These are phyloP conservation scores for Pandion haliaetus DNA, from an alignment of 2,113 vertebrate species.

Conservation along the genomic window DNA sequence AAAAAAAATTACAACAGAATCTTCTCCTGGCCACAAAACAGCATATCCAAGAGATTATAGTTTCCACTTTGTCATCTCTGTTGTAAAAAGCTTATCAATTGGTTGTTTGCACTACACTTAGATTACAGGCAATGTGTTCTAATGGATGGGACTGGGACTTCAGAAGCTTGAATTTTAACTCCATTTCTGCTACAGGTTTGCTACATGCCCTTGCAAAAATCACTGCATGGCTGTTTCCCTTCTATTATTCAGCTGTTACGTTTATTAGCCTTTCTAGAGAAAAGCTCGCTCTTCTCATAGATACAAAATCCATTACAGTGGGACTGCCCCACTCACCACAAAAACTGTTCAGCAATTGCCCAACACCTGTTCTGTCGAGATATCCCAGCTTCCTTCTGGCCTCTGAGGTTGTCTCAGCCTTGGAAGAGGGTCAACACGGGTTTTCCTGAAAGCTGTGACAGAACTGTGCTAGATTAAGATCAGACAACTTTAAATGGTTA, in stretches of 20 bases:
- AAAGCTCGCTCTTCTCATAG: neutral
- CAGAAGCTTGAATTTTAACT: constrained; percentile 11
- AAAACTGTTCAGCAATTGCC: neutral
- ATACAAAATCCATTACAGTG: neutral
- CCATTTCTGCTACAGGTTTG: neutral
- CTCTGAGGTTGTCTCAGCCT: neutral
- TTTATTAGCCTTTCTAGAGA: neutral
- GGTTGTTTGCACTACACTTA: neutral
- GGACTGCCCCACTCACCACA: neutral
- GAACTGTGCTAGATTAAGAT: neutral
- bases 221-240: neutral
- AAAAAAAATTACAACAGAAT: neutral
- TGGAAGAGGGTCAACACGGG: neutral
- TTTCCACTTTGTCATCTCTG: constrained; percentile 8
- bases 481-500: neutral
- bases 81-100: constrained; percentile 43
- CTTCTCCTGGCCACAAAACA: neutral
- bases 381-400: neutral
- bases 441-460: neutral
- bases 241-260: neutral
- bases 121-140: neutral
- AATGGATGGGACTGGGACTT: neutral
- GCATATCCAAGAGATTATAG: constrained; percentile 14
- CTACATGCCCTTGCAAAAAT: neutral
- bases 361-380: neutral